A percentile compares a stretch with the other conserved stretches of the same genome.
These are phyloP conservation scores for Hirtodrosophila cameraria DNA, from an alignment of 2,888 invertebrate genomes.

Conservation along the genomic window DNA sequence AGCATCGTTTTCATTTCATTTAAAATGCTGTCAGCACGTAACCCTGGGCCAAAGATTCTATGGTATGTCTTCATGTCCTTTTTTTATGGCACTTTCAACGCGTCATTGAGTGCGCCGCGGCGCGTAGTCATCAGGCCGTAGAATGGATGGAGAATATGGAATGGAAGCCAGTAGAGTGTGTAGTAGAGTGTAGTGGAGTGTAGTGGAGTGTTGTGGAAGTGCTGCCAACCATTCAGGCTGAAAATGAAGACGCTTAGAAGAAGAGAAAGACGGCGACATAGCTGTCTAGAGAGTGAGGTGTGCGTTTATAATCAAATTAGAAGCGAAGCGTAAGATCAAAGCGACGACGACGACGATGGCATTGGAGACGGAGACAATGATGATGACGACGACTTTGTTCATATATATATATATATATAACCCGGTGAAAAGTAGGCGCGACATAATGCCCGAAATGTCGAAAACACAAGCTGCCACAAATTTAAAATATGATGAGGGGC, in stretches of 20 bases:
- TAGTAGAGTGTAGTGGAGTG: not conserved
- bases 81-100: constrained; percentile 80
- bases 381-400: not conserved
- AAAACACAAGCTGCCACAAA: constrained; percentile 74
- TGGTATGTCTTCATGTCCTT: constrained; percentile 70
- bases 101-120: constrained; percentile 79
- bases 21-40: constrained; percentile 79
- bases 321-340: constrained; percentile 78
- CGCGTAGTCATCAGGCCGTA: constrained; percentile 69
- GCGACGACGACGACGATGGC: constrained; percentile 31
- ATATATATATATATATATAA: constrained; percentile 41
- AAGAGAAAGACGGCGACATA: constrained; percentile 4
- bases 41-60: constrained; percentile 50
- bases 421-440: constrained; percentile 75
- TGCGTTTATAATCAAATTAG: constrained; percentile 81
- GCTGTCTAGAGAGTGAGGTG: constrained; percentile 46
- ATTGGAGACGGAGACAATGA: not conserved
- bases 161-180: constrained; percentile 7
- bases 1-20: constrained; percentile 79
- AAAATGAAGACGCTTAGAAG: constrained; percentile 71
- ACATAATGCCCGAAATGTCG: constrained; percentile 77
- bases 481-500: constrained; percentile 68
- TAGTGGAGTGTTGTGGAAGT: constrained; percentile 33
- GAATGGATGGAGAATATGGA: constrained; percentile 26
- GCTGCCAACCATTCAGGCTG: constrained; percentile 59